Evolutionary conservation across 2,797 vertebrate genomes (phyloP).

Genomic region (Danionella dracula): DNA sequence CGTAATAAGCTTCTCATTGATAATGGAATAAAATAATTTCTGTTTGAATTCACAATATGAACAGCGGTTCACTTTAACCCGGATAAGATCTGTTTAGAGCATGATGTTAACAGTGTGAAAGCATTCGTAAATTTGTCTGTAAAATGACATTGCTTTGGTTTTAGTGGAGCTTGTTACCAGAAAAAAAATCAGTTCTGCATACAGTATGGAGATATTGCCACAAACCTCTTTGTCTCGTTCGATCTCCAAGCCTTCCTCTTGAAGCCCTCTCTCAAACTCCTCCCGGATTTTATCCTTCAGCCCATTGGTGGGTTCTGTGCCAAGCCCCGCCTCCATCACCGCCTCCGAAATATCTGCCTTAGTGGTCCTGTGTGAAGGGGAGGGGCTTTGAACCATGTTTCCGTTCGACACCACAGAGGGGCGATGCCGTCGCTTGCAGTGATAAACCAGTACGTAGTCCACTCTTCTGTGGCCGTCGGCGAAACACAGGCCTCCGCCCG

Average conservation of each 20-base stretch:
- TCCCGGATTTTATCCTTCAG: slow-evolving; percentile 80
- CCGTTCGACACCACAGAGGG: slow-evolving; percentile 75
- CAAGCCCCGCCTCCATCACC: slow-evolving; percentile 56
- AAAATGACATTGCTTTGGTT: no score
- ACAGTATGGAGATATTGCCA: no score
- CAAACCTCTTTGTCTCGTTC: slow-evolving; percentile 88
- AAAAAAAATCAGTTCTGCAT: no score
- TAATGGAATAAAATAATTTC: no score
- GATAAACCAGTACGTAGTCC: slow-evolving; percentile 88
- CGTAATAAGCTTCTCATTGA: no score
- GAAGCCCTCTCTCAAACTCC: slow-evolving; percentile 82
- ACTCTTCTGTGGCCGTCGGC: slow-evolving; percentile 86
- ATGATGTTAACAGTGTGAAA: no score
- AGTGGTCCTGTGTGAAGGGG: slow-evolving; percentile 42
- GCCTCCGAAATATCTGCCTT: slow-evolving; percentile 51
- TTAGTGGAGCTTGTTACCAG: no score
- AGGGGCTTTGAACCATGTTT: slow-evolving; percentile 45
- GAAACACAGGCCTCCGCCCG: slow-evolving; percentile 76
- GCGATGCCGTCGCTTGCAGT: slow-evolving; percentile 72
- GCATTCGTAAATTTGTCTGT: no score
- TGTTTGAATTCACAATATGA: no score
- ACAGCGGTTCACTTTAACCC: no score
- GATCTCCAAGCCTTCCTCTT: slow-evolving; percentile 84
- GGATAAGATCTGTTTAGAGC: no score
- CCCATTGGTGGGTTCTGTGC: slow-evolving; percentile 77